phyloP scores from a whole-genome alignment of 2,888 invertebrate genomes.

The Xestia ashworthii region DNA sequence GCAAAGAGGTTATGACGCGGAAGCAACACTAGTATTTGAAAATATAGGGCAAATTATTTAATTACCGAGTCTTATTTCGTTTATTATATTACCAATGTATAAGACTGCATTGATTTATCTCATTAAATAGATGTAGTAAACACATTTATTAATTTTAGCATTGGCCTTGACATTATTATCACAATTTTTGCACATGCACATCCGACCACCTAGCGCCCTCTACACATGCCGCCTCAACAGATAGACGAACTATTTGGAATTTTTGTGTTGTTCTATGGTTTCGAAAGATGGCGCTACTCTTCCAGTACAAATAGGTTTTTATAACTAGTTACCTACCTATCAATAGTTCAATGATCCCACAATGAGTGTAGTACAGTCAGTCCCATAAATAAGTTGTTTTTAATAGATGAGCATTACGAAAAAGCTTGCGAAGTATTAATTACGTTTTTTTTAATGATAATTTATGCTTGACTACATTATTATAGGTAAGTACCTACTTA shows the following conservation, averaged over 20 bases:
- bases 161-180: slow-evolving; percentile 89
- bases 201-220: slow-evolving; percentile 72
- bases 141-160: slow-evolving; percentile 70
- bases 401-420: slow-evolving; percentile 42
- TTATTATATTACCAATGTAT: slow-evolving; percentile 18
- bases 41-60: slow-evolving; percentile 54
- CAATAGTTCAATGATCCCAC: slow-evolving; percentile 78
- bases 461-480: slow-evolving; percentile 1
- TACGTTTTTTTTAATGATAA: not conserved
- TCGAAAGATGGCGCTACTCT: slow-evolving; percentile 78
- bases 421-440: slow-evolving; percentile 33
- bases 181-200: slow-evolving; percentile 83
- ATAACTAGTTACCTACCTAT: slow-evolving; percentile 65
- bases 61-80: slow-evolving; percentile 30
- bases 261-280: slow-evolving; percentile 50
- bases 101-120: slow-evolving; percentile 31
- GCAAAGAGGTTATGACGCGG: slow-evolving; percentile 83
- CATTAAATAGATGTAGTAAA: slow-evolving; percentile 42
- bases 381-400: slow-evolving; percentile 57
- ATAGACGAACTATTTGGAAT: slow-evolving; percentile 52
- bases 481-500: not conserved
- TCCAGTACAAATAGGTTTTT: slow-evolving; percentile 66
- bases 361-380: slow-evolving; percentile 64
- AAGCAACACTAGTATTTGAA: slow-evolving; percentile 69
- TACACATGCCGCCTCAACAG: slow-evolving; percentile 54